Base-by-base conservation (phyloP, 2,113 vertebrate species). In the Pipra filicauda region DNA sequence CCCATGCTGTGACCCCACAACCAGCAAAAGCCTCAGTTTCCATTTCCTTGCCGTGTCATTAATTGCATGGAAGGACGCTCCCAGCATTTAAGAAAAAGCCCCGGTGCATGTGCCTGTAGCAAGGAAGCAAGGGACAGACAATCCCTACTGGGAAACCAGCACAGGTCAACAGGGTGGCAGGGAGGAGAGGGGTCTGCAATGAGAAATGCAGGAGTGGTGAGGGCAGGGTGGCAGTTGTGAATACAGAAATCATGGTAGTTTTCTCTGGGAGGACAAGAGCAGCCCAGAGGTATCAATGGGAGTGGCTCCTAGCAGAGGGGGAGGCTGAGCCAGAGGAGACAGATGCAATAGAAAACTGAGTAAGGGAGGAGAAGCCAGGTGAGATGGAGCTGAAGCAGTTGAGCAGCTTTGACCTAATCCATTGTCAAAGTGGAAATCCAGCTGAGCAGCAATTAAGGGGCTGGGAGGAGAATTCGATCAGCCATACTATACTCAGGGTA, bases 1-100 rank as follows among this genome's bases (percentile, higher is more conserved):
- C 24, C 1, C 0, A 0, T 0, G 1, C 28, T 6, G 13, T 24
- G 49, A 73, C 8, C 7, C 28, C 30, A 5, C 8, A 27, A 7
- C 8, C 27, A 78, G 30, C 33, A 43, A 49, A 69, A 58, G 49
- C 87, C 58, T 7, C n/a, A 2, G 12, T 28, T 46, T 1, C 1
- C 54, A 20, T 52, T 52, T 52, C 58, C 51, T 20, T 55, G 37
- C 8, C 0, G 0, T 49, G 57, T 12, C n/a, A 61, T 3, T 1
- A 0, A 6, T 0, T 16, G 31, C 15, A 9, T 0, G n/a, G 49
- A 54, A 90, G 15, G 52, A 39, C 6, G 65, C 26, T 58, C 49
- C 54, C 17, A 33, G 58, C 20, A n/a, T 4, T 81, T 41, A 24
- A 27, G 35, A 12, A 33, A 69, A 59, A 20, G 28, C 7, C 26